Evolutionary conservation across 37 sponge, comb jelly and placozoan species (phyloP), one percentile per base, ranked within the genome.

Genomic region (Chondrilla cf. caribensis): DNA sequence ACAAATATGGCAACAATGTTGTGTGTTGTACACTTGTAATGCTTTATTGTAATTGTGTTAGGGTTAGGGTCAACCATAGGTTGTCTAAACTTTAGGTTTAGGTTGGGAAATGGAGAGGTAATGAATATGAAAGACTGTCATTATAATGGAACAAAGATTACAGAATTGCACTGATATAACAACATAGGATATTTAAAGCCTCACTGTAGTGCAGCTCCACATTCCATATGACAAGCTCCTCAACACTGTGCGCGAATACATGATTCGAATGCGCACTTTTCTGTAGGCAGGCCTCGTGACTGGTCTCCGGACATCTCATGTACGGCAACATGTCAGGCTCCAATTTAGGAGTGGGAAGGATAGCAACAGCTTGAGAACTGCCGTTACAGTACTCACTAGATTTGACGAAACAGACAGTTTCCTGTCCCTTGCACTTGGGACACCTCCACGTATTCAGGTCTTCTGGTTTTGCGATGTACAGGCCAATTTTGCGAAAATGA

Each of bases 221-320:
- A 28, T 62, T 62, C 64, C 64, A 62, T 29, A 62, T 62, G 18
- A 62, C 64, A 7, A 62, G 64, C 15, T 62, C 64, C 64, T 62
- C 64, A 28, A 62, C 22, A 15, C 64, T 62, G 64, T 62, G 64
- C 7, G 64, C 64, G 15, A 19, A 62, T 6, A 19, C 25, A 7
- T 5, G 64, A 28, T 62, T 28, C 29, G 25, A n/a, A n/a, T 15
- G 6, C 25, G 64, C 64, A n/a, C 25, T 62, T n/a, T 29, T n/a
- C 64, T 19, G 6, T 29, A 19, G 29, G 29, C 64, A 62, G 29
- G 4, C 29, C 4, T 62, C 25, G 15, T 62, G 64, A 9, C 15
- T n/a, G 29, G 64, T 7, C 22, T 62, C 22, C 6, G 64, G 29
- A 62, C 64, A 62, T n/a, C 25, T 62, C 29, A n/a, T 29, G 64